phyloP scores from a whole-genome alignment of 2,888 invertebrate genomes.

The Tuberolachnus salignus region DNA sequence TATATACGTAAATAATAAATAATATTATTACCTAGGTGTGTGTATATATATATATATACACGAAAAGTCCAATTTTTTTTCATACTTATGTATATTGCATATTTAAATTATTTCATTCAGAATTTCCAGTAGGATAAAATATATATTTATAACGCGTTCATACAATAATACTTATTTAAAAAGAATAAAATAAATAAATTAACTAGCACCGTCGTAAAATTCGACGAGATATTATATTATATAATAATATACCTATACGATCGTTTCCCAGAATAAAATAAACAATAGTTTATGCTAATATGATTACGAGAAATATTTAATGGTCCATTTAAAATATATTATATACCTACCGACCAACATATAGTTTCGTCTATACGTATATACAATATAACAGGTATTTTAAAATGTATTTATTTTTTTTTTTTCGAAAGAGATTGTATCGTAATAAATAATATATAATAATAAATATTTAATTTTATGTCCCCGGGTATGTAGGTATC shows the following conservation, averaged over 20 bases:
- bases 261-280: neutral
- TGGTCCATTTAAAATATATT: neutral
- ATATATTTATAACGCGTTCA: too few species aligned
- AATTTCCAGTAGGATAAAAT: too few species aligned
- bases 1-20: too few species aligned
- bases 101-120: too few species aligned
- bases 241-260: neutral
- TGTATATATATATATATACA: neutral
- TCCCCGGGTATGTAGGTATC: too few species aligned
- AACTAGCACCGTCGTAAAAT: neutral
- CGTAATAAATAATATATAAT: neutral
- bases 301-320: conserved; percentile 1
- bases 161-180: too few species aligned
- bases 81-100: too few species aligned
- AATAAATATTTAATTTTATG: neutral
- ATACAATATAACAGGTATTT: neutral
- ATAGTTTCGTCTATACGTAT: neutral
- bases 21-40: too few species aligned
- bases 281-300: conserved; percentile 7
- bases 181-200: too few species aligned
- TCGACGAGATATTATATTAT: neutral
- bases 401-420: neutral
- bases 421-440: neutral
- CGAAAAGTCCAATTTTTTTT: too few species aligned
- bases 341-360: neutral